These are phyloP conservation scores for Andrena hattorfiana DNA, from an alignment of 2,888 invertebrate genomes.

Conservation along the genomic window DNA sequence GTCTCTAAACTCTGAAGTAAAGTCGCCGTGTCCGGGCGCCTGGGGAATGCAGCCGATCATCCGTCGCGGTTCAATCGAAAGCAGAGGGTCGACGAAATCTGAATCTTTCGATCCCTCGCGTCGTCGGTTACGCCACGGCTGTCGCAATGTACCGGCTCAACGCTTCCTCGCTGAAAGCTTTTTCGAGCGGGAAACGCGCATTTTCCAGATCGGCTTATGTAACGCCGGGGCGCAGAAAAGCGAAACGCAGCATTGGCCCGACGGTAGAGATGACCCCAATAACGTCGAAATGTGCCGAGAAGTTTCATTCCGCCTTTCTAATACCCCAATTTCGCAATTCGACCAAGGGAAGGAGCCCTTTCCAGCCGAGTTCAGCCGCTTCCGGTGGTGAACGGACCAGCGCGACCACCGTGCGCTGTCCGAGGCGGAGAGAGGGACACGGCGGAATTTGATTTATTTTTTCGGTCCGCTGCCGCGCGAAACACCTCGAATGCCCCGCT, in stretches of 20 bases:
- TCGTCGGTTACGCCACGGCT: neutral
- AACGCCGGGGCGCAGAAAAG: neutral
- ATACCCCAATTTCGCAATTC: conserved; percentile 25
- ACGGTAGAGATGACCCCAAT: neutral
- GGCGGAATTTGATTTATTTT: neutral
- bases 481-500: conserved; percentile 41
- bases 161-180: neutral
- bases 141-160: neutral
- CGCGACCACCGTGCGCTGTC: too few species aligned
- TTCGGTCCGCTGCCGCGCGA: conserved; percentile 4
- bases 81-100: too few species aligned
- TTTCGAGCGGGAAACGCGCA: neutral
- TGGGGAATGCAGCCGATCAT: too few species aligned
- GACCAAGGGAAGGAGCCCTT: neutral
- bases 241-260: neutral
- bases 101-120: too few species aligned
- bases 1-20: too few species aligned
- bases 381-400: too few species aligned
- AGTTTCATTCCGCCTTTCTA: conserved; percentile 35
- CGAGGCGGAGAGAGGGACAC: neutral
- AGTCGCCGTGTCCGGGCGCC: too few species aligned
- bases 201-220: neutral
- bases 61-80: too few species aligned
- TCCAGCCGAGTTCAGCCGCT: neutral
- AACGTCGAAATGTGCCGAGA: neutral